Conservation (phyloP, 2,113 vertebrate species). For the Nesoenas mayeri region DNA sequence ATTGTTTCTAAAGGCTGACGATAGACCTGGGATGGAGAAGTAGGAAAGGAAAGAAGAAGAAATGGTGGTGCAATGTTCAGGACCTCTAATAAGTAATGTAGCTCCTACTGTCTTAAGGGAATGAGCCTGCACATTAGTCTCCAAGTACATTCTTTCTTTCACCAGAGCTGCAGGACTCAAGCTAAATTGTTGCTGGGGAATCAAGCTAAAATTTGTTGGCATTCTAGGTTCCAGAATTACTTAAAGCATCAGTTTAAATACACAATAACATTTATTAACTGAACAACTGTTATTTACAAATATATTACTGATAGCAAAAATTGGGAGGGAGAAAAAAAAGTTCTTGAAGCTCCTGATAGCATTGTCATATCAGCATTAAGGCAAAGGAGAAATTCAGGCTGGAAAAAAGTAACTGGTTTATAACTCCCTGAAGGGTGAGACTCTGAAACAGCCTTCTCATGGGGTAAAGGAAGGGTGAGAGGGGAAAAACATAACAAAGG, state of each 20-base stretch:
- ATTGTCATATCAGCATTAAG: conserved; percentile 41
- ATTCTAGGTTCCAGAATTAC: background rate
- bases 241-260: conserved; percentile 32
- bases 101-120: background rate
- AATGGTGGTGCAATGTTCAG: background rate
- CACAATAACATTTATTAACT: conserved; percentile 28
- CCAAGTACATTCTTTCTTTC: background rate
- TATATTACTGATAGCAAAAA: background rate
- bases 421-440: background rate
- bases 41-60: background rate
- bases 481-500: background rate
- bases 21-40: background rate
- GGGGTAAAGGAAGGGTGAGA: background rate
- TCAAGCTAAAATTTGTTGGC: conserved; percentile 2
- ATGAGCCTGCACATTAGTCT: background rate
- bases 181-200: background rate
- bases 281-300: conserved; percentile 14
- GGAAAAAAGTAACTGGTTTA: conserved; percentile 22
- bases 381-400: background rate
- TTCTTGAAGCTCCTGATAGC: background rate
- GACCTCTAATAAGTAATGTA: background rate
- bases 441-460: background rate
- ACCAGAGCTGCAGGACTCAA: background rate
- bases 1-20: background rate
- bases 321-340: background rate